Conservation (phyloP, 2,797 vertebrate genomes). For the Potorous gilbertii region DNA sequence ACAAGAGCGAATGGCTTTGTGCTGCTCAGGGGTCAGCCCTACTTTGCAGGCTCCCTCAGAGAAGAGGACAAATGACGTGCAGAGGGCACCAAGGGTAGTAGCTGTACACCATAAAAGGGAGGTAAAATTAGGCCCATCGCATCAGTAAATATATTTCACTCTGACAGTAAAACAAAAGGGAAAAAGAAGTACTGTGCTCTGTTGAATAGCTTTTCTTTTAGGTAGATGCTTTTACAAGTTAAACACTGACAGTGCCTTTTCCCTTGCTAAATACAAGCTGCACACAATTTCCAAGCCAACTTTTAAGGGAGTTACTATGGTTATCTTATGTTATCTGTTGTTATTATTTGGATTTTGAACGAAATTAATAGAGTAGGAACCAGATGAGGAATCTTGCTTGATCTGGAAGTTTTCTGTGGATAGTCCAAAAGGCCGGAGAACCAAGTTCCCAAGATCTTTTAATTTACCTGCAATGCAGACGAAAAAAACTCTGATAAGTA, state of each 20-base stretch:
- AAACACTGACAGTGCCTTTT: slow-evolving; percentile 71
- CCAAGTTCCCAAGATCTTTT: slow-evolving; percentile 97
- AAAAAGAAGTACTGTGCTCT: slow-evolving; percentile 60
- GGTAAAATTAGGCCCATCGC: slow-evolving; percentile 68
- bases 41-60: slow-evolving; percentile 43
- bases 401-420: slow-evolving; percentile 98
- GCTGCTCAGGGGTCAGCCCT: slow-evolving; percentile 52
- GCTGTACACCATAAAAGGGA: slow-evolving; percentile 65
- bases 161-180: slow-evolving; percentile 56
- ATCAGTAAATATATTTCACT: slow-evolving; percentile 63
- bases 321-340: slow-evolving; percentile 83
- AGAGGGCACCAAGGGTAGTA: slow-evolving; percentile 22
- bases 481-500: slow-evolving; percentile 48
- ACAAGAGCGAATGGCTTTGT: slow-evolving; percentile 26
- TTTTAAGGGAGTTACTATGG: slow-evolving; percentile 20
- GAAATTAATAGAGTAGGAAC: slow-evolving; percentile 97
- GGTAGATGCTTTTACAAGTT: slow-evolving; percentile 67
- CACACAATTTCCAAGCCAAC: slow-evolving; percentile 69
- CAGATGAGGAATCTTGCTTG: slow-evolving; percentile 92
- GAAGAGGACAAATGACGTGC: slow-evolving; percentile 39
- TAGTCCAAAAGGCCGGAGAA: slow-evolving; percentile 96
- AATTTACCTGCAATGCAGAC: slow-evolving; percentile 90
- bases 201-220: slow-evolving; percentile 53
- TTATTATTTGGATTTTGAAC: slow-evolving; percentile 93
- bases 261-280: slow-evolving; percentile 67